Conservation (phyloP, 2,888 invertebrate species). For the Eubasilissa splendida region DNA sequence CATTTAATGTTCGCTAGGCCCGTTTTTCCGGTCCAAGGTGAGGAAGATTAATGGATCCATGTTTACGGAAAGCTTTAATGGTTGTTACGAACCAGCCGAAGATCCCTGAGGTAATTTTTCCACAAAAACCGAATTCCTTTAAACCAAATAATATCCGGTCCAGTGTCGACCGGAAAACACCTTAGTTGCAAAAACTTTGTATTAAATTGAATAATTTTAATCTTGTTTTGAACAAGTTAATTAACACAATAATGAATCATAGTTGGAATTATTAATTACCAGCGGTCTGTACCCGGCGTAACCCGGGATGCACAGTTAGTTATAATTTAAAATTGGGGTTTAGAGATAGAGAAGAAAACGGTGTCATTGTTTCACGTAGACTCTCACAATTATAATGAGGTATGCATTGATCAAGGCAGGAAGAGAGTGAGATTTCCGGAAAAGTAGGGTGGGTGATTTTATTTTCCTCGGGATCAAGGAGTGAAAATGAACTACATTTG, state of each 20-base stretch:
- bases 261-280: neutral
- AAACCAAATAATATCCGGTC: no score
- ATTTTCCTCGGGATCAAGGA: no score
- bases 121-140: neutral
- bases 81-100: neutral
- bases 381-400: no score
- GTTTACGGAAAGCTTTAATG: slow-evolving; percentile 12
- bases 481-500: no score
- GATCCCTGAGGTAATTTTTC: neutral
- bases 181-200: neutral
- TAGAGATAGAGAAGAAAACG: no score
- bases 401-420: no score
- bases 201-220: neutral
- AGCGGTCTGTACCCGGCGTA: no score
- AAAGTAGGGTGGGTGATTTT: no score
- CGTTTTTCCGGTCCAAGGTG: slow-evolving; percentile 2
- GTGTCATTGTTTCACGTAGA: no score
- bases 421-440: no score
- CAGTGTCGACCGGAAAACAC: neutral
- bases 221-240: neutral
- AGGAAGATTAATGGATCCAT: slow-evolving; percentile 30
- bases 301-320: neutral
- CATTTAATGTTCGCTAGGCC: no score
- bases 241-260: neutral
- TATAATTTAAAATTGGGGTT: neutral